Evolutionary conservation across 2,113 vertebrate genomes (phyloP), one percentile per base, ranked within the genome.

Genomic region (Tinamus guttatus): DNA sequence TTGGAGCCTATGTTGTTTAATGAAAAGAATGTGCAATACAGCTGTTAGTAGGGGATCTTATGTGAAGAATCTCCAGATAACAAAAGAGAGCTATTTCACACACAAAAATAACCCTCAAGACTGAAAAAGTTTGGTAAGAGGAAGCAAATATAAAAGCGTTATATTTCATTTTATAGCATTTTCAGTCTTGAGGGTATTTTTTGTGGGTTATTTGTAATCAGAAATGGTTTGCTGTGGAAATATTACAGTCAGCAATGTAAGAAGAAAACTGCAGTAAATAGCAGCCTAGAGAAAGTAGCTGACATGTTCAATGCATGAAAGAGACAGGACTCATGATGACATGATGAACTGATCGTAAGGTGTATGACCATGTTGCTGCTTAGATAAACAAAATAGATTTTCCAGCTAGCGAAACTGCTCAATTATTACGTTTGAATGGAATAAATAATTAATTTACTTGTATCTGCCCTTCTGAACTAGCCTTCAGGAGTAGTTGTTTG

Each of bases 1-100:
- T 94, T 59, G 85, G 77, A 51, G 34, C 87, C 89, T 63, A 54
- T 80, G 62, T 62, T 95, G 77, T 89, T 92, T 85, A 94, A 93
- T 64, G 96, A 87, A 94, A 95, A 91, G 85, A 18, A 25, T 41
- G 68, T 88, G 89, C 40, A 40, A 77, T 64, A 95, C n/a, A 65
- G 28, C 74, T 94, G 60, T 95, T 97, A 13, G 6, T 75, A 86
- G 84, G 73, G 43, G 71, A 54, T 89, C 59, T 87, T 91, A 84
- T 59, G 14, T 90, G 65, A 87, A 91, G 62, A 88, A 71, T 71
- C 22, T 95, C 74, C 77, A 83, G 75, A n/a, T 78, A 94, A 95
- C 52, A 77, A 75, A 96, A 89, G 64, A 62, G 89, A 92, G 65
- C 70, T 81, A 65, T 86, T 94, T 79, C 40, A 40, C 40, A 40